Conservation (phyloP, 2,113 vertebrate genomes). For the Eupsittula cactorum region DNA sequence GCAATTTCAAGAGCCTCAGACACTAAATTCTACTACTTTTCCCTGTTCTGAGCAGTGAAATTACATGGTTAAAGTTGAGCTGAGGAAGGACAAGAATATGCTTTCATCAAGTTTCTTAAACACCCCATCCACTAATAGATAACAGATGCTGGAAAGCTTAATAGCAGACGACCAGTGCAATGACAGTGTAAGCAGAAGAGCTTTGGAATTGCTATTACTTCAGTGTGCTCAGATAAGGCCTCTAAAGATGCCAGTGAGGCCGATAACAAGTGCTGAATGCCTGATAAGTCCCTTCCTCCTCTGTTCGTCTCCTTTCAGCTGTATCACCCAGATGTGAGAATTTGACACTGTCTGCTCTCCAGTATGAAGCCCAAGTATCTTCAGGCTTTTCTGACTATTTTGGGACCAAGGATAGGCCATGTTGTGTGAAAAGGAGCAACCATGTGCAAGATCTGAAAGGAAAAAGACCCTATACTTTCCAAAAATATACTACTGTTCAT, state of each 20-base stretch:
- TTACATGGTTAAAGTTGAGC: background rate
- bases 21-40: background rate
- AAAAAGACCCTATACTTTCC: background rate
- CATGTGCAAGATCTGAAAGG: background rate
- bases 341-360: background rate
- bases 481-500: background rate
- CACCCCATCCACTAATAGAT: constrained; percentile 19
- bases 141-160: constrained; percentile 32
- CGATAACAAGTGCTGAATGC: constrained; percentile 28
- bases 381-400: background rate
- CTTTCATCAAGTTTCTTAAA: background rate
- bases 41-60: background rate
- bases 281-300: constrained; percentile 14
- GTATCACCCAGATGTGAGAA: background rate
- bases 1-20: background rate
- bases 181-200: background rate
- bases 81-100: background rate
- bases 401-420: background rate
- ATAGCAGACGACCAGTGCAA: constrained; percentile 41
- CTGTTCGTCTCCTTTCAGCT: background rate
- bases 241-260: constrained; percentile 6
- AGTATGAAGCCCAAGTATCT: background rate
- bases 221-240: constrained; percentile 31
- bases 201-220: constrained; percentile 48
- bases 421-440: background rate